Base-by-base conservation (phyloP, 2,113 vertebrate species). In the Pedionomus torquatus region DNA sequence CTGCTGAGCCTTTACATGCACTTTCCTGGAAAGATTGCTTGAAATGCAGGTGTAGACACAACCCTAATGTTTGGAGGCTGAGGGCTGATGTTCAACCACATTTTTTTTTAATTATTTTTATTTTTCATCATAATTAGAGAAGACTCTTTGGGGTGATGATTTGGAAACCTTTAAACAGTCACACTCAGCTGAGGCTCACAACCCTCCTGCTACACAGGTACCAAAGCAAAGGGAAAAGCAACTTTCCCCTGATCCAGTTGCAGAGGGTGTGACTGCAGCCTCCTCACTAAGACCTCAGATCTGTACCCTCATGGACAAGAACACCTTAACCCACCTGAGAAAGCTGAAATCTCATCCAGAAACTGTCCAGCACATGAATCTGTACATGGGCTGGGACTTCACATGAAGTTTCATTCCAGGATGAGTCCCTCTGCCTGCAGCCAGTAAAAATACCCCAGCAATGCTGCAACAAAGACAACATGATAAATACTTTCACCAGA, bases 401-500 rank as follows among this genome's bases (percentile, higher is more conserved):
- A 68, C 46, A 68, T 17, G 1, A 13, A 61, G 28, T 72, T 86
- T 90, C 44, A 37, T 49, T 43, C 88, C n/a, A 82, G 61, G 20
- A 93, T 83, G 74, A 49, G 65, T 43, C 52, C 39, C 64, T 86
- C 41, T 0, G 33, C 60, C 78, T 87, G 54, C 80, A 97, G 70
- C 69, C 37, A 74, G 83, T 81, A 80, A 61, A 95, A 95, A 89
- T 52, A 91, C 31, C 41, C 75, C 35, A 89, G 72, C 89, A 89
- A 77, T 54, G 65, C 64, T 84, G 76, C 65, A 81, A 92, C 63
- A 70, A 88, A 94, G 64, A 78, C 41, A 80, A 66, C 17, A 33
- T 43, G 74, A 91, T 71, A 93, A 96, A 87, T 82, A 96, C 52
- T 92, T 94, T 89, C 72, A 84, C 89, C 65, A 95, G 89, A 79